Conservation (phyloP, 2,888 invertebrate genomes). For the Lasioglossum villosulum region DNA sequence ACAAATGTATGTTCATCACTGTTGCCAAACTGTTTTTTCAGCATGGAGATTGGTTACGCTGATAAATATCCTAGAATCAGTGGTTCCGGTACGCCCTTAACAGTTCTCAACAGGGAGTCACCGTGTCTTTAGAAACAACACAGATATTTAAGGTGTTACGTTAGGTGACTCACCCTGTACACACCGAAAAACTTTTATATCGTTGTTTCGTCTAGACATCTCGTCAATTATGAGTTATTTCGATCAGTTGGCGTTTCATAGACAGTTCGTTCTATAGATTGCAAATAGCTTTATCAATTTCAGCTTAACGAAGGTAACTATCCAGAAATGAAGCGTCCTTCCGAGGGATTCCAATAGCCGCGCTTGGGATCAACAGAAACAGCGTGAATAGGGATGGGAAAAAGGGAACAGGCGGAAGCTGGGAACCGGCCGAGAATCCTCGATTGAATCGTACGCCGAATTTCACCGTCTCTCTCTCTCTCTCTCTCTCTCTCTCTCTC, state of each 20-base stretch:
- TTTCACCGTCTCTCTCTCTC: conserved; percentile 3
- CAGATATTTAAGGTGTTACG: no score
- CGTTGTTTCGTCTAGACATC: not conserved
- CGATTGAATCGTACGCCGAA: conserved; percentile 48
- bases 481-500: not conserved
- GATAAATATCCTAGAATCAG: no score
- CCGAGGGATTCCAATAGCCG: not conserved
- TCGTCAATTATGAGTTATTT: not conserved
- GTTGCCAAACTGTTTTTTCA: no score
- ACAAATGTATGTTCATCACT: no score
- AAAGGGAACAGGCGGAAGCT: conserved; percentile 20
- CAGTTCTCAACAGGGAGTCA: no score
- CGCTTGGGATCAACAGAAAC: conserved; percentile 5
- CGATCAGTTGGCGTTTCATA: not conserved
- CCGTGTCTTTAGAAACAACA: no score
- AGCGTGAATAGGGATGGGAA: conserved; percentile 3
- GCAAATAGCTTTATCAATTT: not conserved
- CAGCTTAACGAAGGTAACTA: not conserved
- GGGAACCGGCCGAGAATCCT: conserved; percentile 31
- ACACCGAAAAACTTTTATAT: not conserved
- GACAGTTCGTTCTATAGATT: not conserved
- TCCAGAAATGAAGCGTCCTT: not conserved
- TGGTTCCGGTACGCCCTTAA: no score
- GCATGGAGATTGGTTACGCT: no score
- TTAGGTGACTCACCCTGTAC: no score